Evolutionary conservation across 2,888 invertebrate species (phyloP), one percentile per base, ranked within the genome.

Genomic region (Drosophila hamatofila): DNA sequence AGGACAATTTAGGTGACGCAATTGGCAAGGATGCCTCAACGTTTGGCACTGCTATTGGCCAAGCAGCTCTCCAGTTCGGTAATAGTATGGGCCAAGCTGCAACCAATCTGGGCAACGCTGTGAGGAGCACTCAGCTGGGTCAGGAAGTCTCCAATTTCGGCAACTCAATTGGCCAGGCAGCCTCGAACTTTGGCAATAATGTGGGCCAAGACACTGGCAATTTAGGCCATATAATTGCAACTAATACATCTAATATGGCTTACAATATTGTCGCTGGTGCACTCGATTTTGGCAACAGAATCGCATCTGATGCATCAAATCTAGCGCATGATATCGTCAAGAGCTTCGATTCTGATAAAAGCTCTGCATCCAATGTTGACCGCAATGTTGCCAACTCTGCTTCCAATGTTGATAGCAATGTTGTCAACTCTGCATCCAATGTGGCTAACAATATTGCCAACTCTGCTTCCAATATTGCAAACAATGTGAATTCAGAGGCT

Each of bases 1-100:
- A 72, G 66, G 44, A 30, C 9, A 65, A 68, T 23, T 54, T 65
- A 1, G 75, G 60, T 27, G 48, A 68, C 16, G 35, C 69, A 7
- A 6, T 66, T 23, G 88, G 72, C 6, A 54, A 68, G 33, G 80
- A 81, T 12, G 75, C 84, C 7, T 71, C 65, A 0, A 51, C 58
- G 5, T 61, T 83, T 52, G 81, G 84, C 11, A 75, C 59, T 18
- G 68, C 65, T 14, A 27, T 87, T 12, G 75, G 72, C 11, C 51
- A 87, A 25, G 88, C 75, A 9, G 85, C 80, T 11, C 48, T 69
- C 7, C 54, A 64, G 7, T 72, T 82, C n/a, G 81, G 82, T 8
- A 41, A 84, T 0, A 54, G 75, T n/a, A 49, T 72, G 42, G 72
- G 59, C 4, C 59, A 77, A 18, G 35, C 44, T n/a, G 55, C 60